Evolutionary conservation across 1,140 invertebrate genomes (phyloP).

Genomic region (Penaeus japonicus): DNA sequence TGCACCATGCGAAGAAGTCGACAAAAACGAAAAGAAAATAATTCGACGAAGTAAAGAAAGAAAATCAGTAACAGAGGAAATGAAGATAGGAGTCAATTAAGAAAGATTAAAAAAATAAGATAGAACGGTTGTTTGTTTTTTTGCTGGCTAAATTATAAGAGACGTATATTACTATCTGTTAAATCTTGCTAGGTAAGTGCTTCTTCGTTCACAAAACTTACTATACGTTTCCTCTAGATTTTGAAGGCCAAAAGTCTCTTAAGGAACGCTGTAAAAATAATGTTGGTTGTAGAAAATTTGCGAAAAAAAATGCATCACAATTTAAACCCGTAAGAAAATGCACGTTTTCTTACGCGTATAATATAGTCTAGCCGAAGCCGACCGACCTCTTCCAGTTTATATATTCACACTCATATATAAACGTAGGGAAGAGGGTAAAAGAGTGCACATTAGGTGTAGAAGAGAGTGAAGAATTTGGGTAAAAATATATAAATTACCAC

Average conservation of each 20-base stretch:
- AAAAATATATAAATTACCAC: background rate
- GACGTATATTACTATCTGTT: background rate
- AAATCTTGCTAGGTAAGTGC: background rate
- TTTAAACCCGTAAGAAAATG: no score
- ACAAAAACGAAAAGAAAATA: background rate
- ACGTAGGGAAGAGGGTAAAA: background rate
- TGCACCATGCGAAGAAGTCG: no score
- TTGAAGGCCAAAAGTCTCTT: conserved; percentile 52
- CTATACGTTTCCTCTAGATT: conserved; percentile 39
- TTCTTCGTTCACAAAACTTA: conserved; percentile 34
- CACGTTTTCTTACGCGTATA: background rate
- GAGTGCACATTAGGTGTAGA: background rate
- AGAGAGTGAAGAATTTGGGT: background rate
- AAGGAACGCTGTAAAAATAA: conserved; percentile 51
- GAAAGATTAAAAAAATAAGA: background rate
- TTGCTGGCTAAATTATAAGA: no score
- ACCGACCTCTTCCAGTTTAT: no score
- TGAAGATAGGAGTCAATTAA: background rate
- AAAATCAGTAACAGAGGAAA: background rate
- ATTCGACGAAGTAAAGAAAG: background rate
- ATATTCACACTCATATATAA: background rate
- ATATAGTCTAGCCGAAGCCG: no score
- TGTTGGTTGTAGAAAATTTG: background rate
- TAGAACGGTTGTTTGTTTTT: background rate
- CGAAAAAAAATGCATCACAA: background rate